A percentile compares a stretch with the other conserved stretches of the same genome.
Conservation (phyloP, 2,113 vertebrate species). For the Xenopus laevis region DNA sequence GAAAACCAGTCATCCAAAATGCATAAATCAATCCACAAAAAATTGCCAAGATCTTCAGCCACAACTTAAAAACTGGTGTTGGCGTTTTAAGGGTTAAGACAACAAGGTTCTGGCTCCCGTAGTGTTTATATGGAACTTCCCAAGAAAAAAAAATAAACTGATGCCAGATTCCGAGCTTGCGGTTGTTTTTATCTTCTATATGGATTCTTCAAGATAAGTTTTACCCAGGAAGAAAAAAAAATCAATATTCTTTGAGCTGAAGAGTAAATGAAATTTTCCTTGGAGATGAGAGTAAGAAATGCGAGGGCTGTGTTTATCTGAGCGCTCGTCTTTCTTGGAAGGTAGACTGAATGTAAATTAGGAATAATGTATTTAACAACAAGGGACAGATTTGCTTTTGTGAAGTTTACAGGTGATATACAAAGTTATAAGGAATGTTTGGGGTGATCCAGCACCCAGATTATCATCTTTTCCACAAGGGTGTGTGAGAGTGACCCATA, state of each 20-base stretch:
- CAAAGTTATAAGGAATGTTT: no score
- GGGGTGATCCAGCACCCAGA: no score
- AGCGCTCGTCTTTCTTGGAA: background rate
- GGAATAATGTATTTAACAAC: background rate
- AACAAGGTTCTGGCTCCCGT: background rate
- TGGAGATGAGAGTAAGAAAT: constrained; percentile 22
- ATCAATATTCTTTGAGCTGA: constrained; percentile 28
- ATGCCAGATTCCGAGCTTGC: constrained; percentile 22
- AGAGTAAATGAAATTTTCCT: constrained; percentile 38
- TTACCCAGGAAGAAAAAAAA: constrained; percentile 14
- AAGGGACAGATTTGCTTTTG: background rate
- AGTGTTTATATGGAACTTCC: background rate
- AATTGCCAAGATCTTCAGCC: no score
- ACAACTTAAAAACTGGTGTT: background rate
- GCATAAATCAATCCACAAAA: no score
- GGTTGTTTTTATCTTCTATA: constrained; percentile 26
- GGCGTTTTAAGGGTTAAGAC: background rate
- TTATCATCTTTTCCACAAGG: no score
- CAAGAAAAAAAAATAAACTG: constrained; percentile 14
- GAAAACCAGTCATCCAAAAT: no score
- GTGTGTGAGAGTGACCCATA: no score
- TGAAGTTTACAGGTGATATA: no score
- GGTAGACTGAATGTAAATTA: background rate
- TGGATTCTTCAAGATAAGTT: constrained; percentile 26
- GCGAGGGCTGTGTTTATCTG: constrained; percentile 29